Conservation (phyloP, 53 echinoderm and acorn worm genomes). For the Actinopyga echinites region DNA sequence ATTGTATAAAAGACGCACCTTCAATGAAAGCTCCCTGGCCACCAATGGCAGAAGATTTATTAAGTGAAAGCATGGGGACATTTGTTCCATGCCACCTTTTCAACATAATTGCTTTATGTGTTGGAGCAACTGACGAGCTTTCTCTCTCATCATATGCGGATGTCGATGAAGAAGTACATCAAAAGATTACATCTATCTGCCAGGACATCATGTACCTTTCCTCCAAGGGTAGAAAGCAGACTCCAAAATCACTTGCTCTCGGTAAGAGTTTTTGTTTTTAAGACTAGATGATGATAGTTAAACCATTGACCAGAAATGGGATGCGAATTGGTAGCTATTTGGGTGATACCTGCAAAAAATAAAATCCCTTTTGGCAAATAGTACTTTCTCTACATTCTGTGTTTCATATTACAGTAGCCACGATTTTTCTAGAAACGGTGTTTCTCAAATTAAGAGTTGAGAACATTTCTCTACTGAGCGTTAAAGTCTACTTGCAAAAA, state of each 20-base stretch:
- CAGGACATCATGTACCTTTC: conserved; percentile 56
- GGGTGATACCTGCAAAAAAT: too few species aligned
- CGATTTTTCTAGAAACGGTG: too few species aligned
- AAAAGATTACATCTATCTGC: conserved; percentile 32
- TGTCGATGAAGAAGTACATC: conserved; percentile 3
- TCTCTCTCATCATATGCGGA: not conserved
- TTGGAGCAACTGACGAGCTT: conserved; percentile 45
- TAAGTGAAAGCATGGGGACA: not conserved
- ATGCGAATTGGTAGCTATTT: too few species aligned
- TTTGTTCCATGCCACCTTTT: conserved; percentile 12
- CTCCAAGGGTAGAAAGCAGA: conserved; percentile 25
- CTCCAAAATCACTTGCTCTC: conserved; percentile 26
- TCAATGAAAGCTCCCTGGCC: conserved; percentile 29
- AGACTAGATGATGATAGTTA: too few species aligned
- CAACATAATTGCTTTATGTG: conserved; percentile 47
- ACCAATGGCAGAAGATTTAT: conserved; percentile 45
- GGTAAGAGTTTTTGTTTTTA: not conserved
- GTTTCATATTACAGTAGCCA: too few species aligned
- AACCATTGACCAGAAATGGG: too few species aligned
- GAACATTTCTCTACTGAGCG: too few species aligned
- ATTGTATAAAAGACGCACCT: not conserved
- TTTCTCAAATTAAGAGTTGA: too few species aligned
- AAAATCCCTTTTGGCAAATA: too few species aligned
- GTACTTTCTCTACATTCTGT: too few species aligned
- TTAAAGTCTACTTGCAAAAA: too few species aligned